Evolutionary conservation across 2,888 invertebrate species (phyloP), one percentile per base, ranked within the genome.

Genomic region (Catotricha subobsoleta): DNA sequence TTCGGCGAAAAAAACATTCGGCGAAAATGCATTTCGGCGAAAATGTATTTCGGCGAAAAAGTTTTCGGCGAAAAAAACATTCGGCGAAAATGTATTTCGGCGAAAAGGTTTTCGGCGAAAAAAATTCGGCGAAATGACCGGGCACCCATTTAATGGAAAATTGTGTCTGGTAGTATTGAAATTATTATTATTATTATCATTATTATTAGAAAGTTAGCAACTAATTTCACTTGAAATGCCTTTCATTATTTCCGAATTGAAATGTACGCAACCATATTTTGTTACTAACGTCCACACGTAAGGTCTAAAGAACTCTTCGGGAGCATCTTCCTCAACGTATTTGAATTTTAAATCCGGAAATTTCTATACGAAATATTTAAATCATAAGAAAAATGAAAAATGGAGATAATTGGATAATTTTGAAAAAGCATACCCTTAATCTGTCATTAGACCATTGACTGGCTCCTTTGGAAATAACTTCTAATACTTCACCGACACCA

Each of bases 231-330:
- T 58, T 43, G 56, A 56, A 16, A 60, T 53, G 41, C 55, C 54
- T 48, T 60, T 61, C 34, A 62, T 58, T 47, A 54, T 60, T 47
- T 62, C 62, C 18, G 62, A 62, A 48, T 55, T 62, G 43, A 62
- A 62, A 49, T 61, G 62, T 36, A 62, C 58, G 50, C 58, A 60
- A 40, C 72, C 73, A 47, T 71, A 69, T 29, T 65, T 66, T 50
- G 68, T 75, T 35, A 95, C 83, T 41, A 98, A 68, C 3, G 84
- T 83, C 98, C 98, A 98, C 19, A 97, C 88, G 61, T 99, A 98
- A 0, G 98, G 98, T 49, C 97, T 91, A 67, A 99, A 98, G 69
- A 98, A 98, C 55, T 97, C 95, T 60, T 97, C 97, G 0, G 97
- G 97, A 43, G 86, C 79, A 48, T 97, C 97, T 62, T 99, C 98